Base-by-base conservation (phyloP, 2,888 invertebrate species). In the Tenthredo distinguenda region DNA sequence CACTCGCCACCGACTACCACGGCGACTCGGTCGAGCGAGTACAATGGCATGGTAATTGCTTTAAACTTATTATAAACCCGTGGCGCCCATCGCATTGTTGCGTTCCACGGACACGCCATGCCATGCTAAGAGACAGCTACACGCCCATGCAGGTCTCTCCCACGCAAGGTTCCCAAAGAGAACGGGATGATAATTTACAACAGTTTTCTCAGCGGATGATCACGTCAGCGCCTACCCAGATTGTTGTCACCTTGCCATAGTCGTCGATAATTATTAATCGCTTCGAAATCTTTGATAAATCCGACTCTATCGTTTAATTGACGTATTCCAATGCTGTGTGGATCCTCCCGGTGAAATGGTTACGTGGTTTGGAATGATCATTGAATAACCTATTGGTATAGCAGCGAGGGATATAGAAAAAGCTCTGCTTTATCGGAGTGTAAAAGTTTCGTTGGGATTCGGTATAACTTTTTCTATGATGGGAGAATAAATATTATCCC, bases 1-100 rank as follows among this genome's bases (percentile, higher is more conserved):
- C 82, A 85, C 88, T 87, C 85, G 86, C 83, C 87, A 87, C 87
- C 58, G 86, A 86, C 85, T 82, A 43, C 43, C 65, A 65, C 62
- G 86, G 85, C 86, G 86, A 86, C 65, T 65, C 43, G 68, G 68
- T 55, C 43, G 83, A 65, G 83, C 31, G 82, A 26, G 86, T 86
- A 90, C 90, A 89, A 90, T 90, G 87, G 87, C 86, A 86, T 85
- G 87, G 87, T 90, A 90, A 90, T 90, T 90, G 90, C 89, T 89
- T 90, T 87, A 88, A 89, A 90, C 89, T 90, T 90, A 88, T 90
- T 88, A 88, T 87, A 86, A 79, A 83, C 68, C 74, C 62, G 84
- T 74, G 86, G 87, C 87, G 55, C 87, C 87, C 86, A 85, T 84
- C 86, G 87, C 86, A 88, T 88, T 87, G 86, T 86, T 68, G 68